Evolutionary conservation across 2,888 invertebrate species (phyloP).

Genomic region (Allacma fusca): DNA sequence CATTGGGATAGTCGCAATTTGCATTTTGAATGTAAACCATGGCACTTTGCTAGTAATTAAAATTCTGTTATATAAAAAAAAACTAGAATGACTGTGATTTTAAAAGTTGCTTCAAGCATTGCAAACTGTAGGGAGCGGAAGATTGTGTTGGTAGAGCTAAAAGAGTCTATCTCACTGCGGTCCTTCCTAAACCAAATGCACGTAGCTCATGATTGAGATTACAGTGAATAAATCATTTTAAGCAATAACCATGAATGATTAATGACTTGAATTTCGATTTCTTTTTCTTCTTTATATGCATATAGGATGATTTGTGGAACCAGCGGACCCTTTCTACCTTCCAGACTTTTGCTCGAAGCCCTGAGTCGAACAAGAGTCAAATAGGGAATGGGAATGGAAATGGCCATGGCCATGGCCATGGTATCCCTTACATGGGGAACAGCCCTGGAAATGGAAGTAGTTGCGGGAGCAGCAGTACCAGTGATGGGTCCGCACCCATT

Average conservation of each 20-base stretch:
- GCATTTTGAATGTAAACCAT: too few species aligned
- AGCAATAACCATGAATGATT: conserved; percentile 12
- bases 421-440: conserved; percentile 28
- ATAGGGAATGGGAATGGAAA: conserved; percentile 20
- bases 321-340: conserved; percentile 60
- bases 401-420: too few species aligned
- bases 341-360: conserved; percentile 55
- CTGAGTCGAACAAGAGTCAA: not conserved
- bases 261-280: conserved; percentile 5
- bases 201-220: too few species aligned
- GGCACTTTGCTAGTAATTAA: too few species aligned
- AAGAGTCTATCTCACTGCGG: too few species aligned
- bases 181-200: too few species aligned
- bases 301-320: conserved; percentile 61
- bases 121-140: too few species aligned
- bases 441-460: conserved; percentile 44
- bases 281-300: conserved; percentile 8
- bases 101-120: too few species aligned
- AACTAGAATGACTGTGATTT: too few species aligned
- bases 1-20: too few species aligned
- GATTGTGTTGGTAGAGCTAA: too few species aligned
- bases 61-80: too few species aligned
- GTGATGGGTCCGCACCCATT: conserved; percentile 39
- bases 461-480: conserved; percentile 44
- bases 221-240: conserved; percentile 4